A percentile compares a stretch with the other conserved stretches of the same genome.
Conservation (phyloP, 2,888 invertebrate genomes). For the Amphiduros pacificus region DNA sequence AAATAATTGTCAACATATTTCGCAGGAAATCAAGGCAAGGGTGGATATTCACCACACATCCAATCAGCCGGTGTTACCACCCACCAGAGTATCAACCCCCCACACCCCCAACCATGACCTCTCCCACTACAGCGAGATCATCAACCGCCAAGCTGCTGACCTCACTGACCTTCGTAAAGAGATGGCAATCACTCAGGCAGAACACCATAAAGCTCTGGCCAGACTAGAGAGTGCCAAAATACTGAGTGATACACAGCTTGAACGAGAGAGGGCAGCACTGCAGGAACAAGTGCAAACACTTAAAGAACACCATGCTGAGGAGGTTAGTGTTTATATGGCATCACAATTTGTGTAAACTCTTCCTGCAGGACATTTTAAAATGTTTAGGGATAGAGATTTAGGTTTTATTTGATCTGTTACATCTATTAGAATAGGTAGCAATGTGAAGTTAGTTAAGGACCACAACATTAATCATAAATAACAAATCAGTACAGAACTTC, state of each 20-base stretch:
- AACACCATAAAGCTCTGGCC: not conserved
- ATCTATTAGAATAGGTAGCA: no score
- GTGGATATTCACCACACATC: not conserved
- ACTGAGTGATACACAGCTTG: not conserved
- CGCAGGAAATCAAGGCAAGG: not conserved
- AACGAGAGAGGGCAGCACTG: not conserved
- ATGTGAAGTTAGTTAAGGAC: no score
- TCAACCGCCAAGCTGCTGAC: not conserved
- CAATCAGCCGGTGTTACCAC: no score
- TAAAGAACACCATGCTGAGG: not conserved
- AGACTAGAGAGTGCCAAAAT: not conserved
- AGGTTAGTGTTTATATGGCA: no score
- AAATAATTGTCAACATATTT: not conserved
- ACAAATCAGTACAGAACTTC: no score
- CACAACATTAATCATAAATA: no score
- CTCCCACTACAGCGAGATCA: not conserved
- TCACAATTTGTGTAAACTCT: no score
- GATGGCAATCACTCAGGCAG: not conserved
- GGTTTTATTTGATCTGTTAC: no score
- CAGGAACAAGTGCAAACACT: not conserved
- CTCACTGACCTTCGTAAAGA: not conserved
- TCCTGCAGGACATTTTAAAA: no score
- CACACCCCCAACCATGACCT: not conserved
- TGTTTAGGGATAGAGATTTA: no score
- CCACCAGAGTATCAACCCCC: not conserved